Percentiles rank a stretch among this genome's conserved stretches.
These are phyloP conservation scores for Pristionchus maxplancki DNA, from an alignment of 2,888 invertebrate genomes.

Conservation along the genomic window DNA sequence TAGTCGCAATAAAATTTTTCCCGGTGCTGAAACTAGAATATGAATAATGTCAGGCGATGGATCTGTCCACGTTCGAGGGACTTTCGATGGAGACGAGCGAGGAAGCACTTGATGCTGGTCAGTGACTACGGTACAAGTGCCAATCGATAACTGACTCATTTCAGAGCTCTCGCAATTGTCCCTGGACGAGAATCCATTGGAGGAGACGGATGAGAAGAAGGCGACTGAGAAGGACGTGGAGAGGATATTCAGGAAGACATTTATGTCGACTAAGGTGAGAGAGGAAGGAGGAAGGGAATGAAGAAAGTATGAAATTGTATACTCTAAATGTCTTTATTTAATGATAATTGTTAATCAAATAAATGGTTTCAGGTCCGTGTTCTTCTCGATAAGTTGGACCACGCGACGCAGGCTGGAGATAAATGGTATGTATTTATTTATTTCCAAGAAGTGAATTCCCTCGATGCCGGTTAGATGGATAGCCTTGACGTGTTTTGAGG, in stretches of 20 bases:
- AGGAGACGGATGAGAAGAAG: not conserved
- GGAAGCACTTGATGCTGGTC: conserved; percentile 43
- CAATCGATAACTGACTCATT: not conserved
- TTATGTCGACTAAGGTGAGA: conserved; percentile 10
- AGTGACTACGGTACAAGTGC: not conserved
- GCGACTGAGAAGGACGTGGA: conserved; percentile 19
- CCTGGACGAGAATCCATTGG: conserved; percentile 42
- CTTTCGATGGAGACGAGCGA: not conserved
- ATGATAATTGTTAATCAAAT: not conserved
- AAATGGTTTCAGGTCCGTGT: conserved; percentile 54
- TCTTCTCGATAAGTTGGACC: conserved; percentile 57
- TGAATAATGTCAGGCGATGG: conserved; percentile 29
- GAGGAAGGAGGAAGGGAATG: not conserved
- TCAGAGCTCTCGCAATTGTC: conserved; percentile 47
- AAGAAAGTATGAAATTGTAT: not conserved
- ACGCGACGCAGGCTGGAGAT: conserved; percentile 56
- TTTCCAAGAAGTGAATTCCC: not conserved
- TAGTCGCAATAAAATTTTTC: not conserved
- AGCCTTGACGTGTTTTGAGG: not conserved
- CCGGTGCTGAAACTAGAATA: not conserved
- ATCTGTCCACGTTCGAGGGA: conserved; percentile 42
- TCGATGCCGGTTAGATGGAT: not conserved
- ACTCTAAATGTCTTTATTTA: not conserved
- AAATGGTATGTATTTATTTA: conserved; percentile 56
- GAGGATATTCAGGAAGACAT: not conserved